A percentile compares a stretch with the other conserved stretches of the same genome.
Conservation (phyloP, 2,888 invertebrate species). For the Meiosimyza platycephala region DNA sequence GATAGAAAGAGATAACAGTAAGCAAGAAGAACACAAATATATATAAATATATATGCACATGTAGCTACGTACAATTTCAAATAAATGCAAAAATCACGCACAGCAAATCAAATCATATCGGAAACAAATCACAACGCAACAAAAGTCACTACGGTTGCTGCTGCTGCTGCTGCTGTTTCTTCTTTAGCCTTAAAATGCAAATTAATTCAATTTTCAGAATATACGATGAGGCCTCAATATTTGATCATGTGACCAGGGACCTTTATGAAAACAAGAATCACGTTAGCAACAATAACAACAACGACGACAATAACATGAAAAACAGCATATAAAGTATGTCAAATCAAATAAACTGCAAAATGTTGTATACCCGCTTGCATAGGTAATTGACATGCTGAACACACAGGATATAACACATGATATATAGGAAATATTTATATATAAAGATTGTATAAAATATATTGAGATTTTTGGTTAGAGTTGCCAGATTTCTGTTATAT, state of each 20-base stretch:
- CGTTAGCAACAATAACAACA: neutral
- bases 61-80: too few species aligned
- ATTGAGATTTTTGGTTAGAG: too few species aligned
- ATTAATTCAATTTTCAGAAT: conserved; percentile 26
- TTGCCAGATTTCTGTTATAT: too few species aligned
- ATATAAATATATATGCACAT: too few species aligned
- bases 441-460: too few species aligned
- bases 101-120: neutral
- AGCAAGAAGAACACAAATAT: too few species aligned
- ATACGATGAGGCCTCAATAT: conserved; percentile 1
- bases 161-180: neutral
- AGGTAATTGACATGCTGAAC: too few species aligned
- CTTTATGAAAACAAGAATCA: conserved; percentile 11
- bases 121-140: conserved; percentile 28
- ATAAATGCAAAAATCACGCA: too few species aligned
- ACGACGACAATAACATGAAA: neutral
- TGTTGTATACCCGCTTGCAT: neutral
- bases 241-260: conserved; percentile 13
- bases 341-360: conserved; percentile 26
- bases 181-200: conserved; percentile 31
- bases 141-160: conserved; percentile 7
- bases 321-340: conserved; percentile 12
- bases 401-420: too few species aligned
- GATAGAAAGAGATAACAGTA: too few species aligned
- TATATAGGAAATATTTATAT: too few species aligned